Base-by-base conservation (phyloP, 2,113 vertebrate genomes). In the Ornithorhynchus anatinus region DNA sequence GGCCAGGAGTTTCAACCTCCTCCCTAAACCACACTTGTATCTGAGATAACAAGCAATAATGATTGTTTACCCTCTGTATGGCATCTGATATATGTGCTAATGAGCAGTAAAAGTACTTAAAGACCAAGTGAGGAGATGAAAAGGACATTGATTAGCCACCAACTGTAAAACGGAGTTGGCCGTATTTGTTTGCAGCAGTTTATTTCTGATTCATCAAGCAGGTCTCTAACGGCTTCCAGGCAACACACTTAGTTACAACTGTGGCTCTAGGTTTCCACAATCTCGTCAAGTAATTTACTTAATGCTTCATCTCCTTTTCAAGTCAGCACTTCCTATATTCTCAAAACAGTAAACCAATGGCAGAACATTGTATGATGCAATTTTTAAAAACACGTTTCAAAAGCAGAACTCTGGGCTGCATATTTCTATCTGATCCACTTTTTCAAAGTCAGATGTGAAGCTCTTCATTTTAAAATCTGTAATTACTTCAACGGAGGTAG, bases 401-500 rank as follows among this genome's bases (percentile, higher is more conserved):
- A 75, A 44, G 59, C 35, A 20, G 25, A 12, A 32, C n/a, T 29
- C 25, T n/a, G n/a, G n/a, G n/a, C n/a, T n/a, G n/a, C n/a, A n/a
- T n/a, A 54, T 57, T 56, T 77, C 59, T 52, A 23, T 25, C 50
- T 22, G 13, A 25, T 32, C 36, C 54, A 60, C 52, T 59, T 75
- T 66, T 52, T 61, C 50, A 54, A 69, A 33, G 2, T 6, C n/a
- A n/a, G n/a, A 45, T 8, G 22, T 39, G 20, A 20, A 80, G 50
- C 50, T 13, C 44, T 72, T 72, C 63, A 58, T 35, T 74, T 59
- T 48, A 19, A 61, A 29, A 29, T 44, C n/a, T 11, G 19, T 22
- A 54, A 31, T 66, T 78, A 59, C 63, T 77, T 51, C 70, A 50
- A 17, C 8, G 50, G 43, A n/a, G n/a, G n/a, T n/a, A n/a, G n/a